Conservation (phyloP, 2,113 vertebrate species). For the Gopherus evgoodei region DNA sequence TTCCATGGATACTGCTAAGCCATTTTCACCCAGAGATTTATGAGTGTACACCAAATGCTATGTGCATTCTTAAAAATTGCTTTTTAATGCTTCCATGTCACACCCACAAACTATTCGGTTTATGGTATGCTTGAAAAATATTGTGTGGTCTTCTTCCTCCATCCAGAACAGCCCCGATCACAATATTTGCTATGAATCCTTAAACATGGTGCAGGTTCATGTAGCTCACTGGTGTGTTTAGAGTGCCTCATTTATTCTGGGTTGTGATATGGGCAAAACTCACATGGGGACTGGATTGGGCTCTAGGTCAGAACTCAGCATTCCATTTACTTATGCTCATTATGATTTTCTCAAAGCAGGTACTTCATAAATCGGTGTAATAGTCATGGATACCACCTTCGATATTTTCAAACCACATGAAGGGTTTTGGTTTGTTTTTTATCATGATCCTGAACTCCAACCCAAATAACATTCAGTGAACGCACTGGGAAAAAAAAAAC, state of each 20-base stretch:
- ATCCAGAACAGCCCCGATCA: not conserved
- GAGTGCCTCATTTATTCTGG: not conserved
- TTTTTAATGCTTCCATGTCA: not conserved
- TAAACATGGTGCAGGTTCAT: not conserved
- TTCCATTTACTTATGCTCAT: not conserved
- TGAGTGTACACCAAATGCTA: not conserved
- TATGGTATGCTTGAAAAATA: not conserved
- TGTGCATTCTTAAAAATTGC: not conserved
- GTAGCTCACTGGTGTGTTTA: not conserved
- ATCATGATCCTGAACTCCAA: not conserved
- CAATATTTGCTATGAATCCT: not conserved
- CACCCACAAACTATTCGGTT: not conserved
- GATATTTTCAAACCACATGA: not conserved
- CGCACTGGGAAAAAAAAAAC: not conserved
- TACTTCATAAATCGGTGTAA: constrained; percentile 19
- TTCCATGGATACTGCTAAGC: not conserved
- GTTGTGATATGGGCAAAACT: not conserved
- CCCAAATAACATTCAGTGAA: constrained; percentile 8
- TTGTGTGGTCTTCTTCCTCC: not conserved
- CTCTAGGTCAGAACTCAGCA: not conserved
- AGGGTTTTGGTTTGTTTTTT: not conserved
- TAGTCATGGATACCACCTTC: not conserved
- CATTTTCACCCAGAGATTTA: rapidly evolving
- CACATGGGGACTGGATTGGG: not conserved
- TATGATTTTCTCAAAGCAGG: constrained; percentile 2